Evolutionary conservation across 1,140 invertebrate species (phyloP).

Genomic region (Doryteuthis pealeii): DNA sequence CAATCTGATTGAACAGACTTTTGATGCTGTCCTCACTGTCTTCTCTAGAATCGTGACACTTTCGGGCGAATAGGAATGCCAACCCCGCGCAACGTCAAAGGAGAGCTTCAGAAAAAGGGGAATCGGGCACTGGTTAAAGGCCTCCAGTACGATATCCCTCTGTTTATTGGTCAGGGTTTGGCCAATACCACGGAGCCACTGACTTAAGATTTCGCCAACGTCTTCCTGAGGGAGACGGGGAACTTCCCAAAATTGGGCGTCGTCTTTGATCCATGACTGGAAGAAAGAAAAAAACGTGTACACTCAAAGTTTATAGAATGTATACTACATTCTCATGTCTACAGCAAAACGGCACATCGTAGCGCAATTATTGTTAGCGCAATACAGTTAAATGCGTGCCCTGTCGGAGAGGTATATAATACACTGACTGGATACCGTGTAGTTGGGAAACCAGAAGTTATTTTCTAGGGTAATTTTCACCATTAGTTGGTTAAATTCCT

Average conservation of each 20-base stretch:
- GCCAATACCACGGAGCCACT: slow-evolving; percentile 34
- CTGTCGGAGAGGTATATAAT: no score
- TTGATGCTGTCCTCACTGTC: slow-evolving; percentile 46
- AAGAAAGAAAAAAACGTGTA: slow-evolving; percentile 6
- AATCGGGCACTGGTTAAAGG: slow-evolving; percentile 44
- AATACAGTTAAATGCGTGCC: no score
- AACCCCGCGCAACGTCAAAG: slow-evolving; percentile 46
- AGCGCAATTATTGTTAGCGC: no score
- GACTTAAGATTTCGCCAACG: slow-evolving; percentile 38
- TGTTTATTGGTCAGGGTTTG: slow-evolving; percentile 41
- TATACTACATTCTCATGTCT: no score
- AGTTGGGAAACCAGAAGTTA: no score
- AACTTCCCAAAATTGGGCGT: slow-evolving; percentile 30
- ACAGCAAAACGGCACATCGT: no score
- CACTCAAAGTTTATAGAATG: no score
- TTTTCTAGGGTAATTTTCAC: no score
- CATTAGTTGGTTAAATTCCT: no score
- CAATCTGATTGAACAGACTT: slow-evolving; percentile 44
- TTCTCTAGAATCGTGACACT: slow-evolving; percentile 29
- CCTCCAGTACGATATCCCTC: slow-evolving; percentile 30
- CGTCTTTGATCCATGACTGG: slow-evolving; percentile 13
- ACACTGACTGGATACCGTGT: no score
- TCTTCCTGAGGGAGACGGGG: slow-evolving; percentile 29
- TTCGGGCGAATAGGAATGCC: slow-evolving; percentile 41
- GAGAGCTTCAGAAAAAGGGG: slow-evolving; percentile 52